Evolutionary conservation across 2,113 vertebrate genomes (phyloP).

Genomic region (Gavialis gangeticus): DNA sequence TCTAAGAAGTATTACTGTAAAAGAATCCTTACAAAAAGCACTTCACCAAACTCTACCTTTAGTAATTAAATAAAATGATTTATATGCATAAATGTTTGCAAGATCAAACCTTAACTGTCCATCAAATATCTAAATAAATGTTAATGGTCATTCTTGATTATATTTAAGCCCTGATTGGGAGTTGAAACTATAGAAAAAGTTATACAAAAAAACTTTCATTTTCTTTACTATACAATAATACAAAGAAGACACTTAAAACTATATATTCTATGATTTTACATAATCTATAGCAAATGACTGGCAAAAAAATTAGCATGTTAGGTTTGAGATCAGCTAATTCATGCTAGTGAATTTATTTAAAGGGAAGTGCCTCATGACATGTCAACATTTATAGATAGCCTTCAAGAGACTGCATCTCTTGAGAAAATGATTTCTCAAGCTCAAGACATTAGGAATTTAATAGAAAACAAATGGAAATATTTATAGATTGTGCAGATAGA

Average conservation of each 20-base stretch:
- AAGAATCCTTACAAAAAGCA: not conserved
- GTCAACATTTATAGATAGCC: not conserved
- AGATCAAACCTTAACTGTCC: not conserved
- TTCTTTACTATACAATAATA: conserved; percentile 2
- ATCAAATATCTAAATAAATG: not conserved
- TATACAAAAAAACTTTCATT: conserved; percentile 6
- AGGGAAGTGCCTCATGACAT: not conserved
- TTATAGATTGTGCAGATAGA: not conserved
- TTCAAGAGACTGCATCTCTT: not conserved
- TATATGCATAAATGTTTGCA: not conserved
- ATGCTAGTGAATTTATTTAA: not conserved
- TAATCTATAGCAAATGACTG: not conserved
- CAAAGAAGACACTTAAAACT: conserved; percentile 1
- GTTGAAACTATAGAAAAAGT: not conserved
- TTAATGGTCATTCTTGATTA: conserved; percentile 11
- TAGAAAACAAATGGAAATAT: conserved; percentile 34
- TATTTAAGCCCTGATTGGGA: not conserved
- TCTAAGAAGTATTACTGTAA: not conserved
- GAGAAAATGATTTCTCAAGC: not conserved
- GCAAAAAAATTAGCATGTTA: not conserved
- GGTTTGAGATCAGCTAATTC: not conserved
- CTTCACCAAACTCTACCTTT: not conserved
- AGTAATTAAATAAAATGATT: not conserved
- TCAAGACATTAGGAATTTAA: not conserved
- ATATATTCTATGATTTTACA: not conserved